A percentile compares a stretch with the other conserved stretches of the same genome.
phyloP scores from a whole-genome alignment of 2,797 vertebrate species.

The Erithacus rubecula region DNA sequence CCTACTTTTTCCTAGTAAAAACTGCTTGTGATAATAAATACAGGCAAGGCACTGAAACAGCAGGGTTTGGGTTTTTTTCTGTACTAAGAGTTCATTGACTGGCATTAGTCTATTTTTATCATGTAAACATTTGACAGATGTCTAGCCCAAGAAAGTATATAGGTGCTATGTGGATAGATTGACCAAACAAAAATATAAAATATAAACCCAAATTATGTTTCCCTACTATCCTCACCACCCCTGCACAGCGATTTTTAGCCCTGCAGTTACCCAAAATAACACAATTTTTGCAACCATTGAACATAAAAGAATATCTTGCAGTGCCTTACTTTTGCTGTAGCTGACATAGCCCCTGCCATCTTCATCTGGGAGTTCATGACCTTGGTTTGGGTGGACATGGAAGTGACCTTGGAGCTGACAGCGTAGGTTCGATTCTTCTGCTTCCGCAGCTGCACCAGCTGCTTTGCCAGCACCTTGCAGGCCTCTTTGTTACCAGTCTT shows the following conservation, averaged over 20 bases:
- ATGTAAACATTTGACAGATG: background rate
- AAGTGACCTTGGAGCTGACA: constrained; percentile 98
- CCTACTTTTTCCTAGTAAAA: background rate
- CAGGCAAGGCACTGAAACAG: background rate
- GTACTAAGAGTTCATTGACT: background rate
- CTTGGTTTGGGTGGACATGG: constrained; percentile 95
- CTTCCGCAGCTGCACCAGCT: constrained; percentile 92
- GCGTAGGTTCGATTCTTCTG: constrained; percentile 96
- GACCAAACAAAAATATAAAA: background rate
- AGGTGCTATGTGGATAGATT: background rate
- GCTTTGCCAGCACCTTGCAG: constrained; percentile 94
- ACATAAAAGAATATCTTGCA: background rate
- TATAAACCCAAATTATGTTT: background rate
- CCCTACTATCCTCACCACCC: background rate
- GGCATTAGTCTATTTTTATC: background rate
- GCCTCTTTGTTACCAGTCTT: constrained; percentile 95
- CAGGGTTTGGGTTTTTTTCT: background rate
- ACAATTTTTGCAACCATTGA: background rate
- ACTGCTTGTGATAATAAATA: background rate
- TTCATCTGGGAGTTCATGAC: constrained; percentile 99
- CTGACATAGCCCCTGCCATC: constrained; percentile 97
- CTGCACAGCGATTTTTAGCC: background rate
- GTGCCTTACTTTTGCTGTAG: constrained; percentile 89
- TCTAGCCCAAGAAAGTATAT: background rate
- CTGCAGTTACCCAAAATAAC: background rate